Evolutionary conservation across 2,888 invertebrate species (phyloP).

Genomic region (Xestia rhomboidea): DNA sequence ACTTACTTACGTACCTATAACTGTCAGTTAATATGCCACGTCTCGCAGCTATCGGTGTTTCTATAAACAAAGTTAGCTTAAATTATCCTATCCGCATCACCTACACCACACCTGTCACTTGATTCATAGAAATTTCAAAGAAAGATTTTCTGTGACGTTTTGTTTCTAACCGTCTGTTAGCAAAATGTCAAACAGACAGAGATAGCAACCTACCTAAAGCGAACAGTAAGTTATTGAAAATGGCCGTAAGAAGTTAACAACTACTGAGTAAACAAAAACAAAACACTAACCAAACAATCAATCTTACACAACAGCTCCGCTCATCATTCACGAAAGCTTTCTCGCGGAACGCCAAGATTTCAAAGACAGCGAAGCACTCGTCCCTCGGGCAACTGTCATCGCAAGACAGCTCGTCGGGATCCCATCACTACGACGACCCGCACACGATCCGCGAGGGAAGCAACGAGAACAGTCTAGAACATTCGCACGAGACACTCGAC

Average conservation of each 20-base stretch:
- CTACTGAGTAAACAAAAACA: slow-evolving; percentile 2
- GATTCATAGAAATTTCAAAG: too few species aligned
- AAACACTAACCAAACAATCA: slow-evolving; percentile 50
- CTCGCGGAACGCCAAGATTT: slow-evolving; percentile 95
- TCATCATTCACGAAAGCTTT: slow-evolving; percentile 99
- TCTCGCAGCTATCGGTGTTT: too few species aligned
- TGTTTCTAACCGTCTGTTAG: too few species aligned
- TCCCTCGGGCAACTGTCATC: slow-evolving; percentile 90
- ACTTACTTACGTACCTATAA: too few species aligned
- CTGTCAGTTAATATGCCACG: too few species aligned
- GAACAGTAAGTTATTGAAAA: too few species aligned
- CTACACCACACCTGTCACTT: too few species aligned
- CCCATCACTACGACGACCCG: slow-evolving; percentile 89
- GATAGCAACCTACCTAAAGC: too few species aligned
- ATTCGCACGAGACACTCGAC: slow-evolving; percentile 88
- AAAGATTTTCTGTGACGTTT: too few species aligned
- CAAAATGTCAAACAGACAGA: too few species aligned
- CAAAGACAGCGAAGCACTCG: slow-evolving; percentile 92
- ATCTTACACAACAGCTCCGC: slow-evolving; percentile 91
- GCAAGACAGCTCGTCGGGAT: slow-evolving; percentile 88
- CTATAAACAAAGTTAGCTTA: too few species aligned
- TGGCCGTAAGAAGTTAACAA: background rate
- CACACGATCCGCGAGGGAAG: slow-evolving; percentile 89
- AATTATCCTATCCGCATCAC: too few species aligned
- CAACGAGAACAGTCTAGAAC: slow-evolving; percentile 89